Evolutionary conservation across 2,113 vertebrate species (phyloP).

Genomic region (Peromyscus polionotus): DNA sequence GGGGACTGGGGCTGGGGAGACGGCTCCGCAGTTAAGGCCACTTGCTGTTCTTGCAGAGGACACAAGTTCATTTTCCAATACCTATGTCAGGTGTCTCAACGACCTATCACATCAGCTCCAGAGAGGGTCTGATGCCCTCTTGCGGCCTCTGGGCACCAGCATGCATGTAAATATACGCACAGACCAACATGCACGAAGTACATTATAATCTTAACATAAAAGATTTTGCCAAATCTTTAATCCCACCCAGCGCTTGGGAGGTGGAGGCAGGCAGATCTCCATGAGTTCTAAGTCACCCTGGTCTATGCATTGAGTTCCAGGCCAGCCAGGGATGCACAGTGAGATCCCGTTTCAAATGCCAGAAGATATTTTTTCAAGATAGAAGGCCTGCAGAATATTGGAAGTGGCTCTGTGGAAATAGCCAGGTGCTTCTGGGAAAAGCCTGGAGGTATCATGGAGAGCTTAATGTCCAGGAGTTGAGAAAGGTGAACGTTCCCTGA

Average conservation of each 20-base stretch:
- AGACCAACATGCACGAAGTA: too few relatives aligned
- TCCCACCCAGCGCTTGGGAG: background rate
- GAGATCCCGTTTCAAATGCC: background rate
- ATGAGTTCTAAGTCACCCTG: background rate
- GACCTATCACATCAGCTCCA: background rate
- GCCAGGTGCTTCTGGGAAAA: background rate
- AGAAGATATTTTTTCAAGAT: background rate
- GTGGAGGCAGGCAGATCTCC: background rate
- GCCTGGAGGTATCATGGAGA: background rate
- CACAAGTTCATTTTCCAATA: background rate
- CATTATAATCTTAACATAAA: too few relatives aligned
- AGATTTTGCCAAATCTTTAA: background rate
- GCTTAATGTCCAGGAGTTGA: background rate
- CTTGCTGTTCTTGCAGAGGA: background rate
- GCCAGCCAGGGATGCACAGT: background rate
- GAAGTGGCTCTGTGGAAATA: background rate
- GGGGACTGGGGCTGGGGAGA: background rate
- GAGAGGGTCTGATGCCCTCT: background rate
- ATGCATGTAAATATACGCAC: background rate
- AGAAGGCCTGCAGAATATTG: background rate
- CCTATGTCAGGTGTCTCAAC: background rate
- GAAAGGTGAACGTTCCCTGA: background rate
- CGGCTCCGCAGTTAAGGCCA: background rate
- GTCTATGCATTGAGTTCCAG: too few relatives aligned
- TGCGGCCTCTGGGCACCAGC: background rate